Evolutionary conservation across 2,888 invertebrate genomes (phyloP), one percentile per base, ranked within the genome.

Genomic region (Meloe dianella): DNA sequence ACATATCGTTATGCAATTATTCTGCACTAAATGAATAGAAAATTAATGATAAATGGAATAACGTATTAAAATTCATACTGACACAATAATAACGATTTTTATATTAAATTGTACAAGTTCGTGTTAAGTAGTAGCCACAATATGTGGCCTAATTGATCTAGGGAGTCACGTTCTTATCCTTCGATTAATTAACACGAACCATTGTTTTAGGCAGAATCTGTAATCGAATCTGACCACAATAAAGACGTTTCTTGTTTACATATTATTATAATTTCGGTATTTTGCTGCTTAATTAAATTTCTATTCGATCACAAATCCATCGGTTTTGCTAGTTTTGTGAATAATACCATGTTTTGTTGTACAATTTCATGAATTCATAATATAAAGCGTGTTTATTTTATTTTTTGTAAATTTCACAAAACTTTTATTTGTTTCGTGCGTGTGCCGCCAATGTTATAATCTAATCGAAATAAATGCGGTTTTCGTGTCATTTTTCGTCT

Each of bases 381-480:
- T 41, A 41, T 17, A 17, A 41, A 41, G 17, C 38, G 47, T 47
- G 47, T 47, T n/a, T n/a, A n/a, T n/a, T n/a, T n/a, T n/a, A n/a
- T n/a, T 47, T 47, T 47, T 47, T 20, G 47, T 20, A 20, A 47
- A 47, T 20, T 47, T 20, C 20, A 47, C 20, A 20, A 64, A 67
- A 67, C 47, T 67, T 67, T 67, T 64, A 64, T 67, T 64, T 64
- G 64, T 64, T 67, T 65, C 35, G 67, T 67, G 67, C 67, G 67
- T 67, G n/a, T n/a, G n/a, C n/a, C n/a, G 67, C 67, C 64, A 67
- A 62, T 56, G 62, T 67, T 62, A 67, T 67, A 67, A 67, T 62
- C 67, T 67, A 67, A 67, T 67, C 67, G 67, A 61, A 67, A 67
- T 64, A 65, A 67, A 67, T 67, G 67, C 65, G 67, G 62, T 62